These are phyloP conservation scores for Diglossa cyanea DNA, from an alignment of 2,797 vertebrate species.

Conservation along the genomic window DNA sequence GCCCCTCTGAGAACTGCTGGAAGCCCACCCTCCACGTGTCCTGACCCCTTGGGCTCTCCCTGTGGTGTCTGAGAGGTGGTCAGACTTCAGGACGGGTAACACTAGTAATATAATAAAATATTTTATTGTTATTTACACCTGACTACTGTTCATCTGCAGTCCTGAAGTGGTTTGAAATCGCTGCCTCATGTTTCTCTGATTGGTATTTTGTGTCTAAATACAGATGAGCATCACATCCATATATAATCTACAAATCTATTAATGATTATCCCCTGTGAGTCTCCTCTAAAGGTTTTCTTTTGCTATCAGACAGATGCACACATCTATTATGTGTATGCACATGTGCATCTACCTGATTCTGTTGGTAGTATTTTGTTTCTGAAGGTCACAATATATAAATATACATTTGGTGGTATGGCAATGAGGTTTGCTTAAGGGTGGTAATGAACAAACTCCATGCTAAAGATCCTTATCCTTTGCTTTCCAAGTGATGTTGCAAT, in stretches of 20 bases:
- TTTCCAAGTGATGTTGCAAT: conserved; percentile 5
- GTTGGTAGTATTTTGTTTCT: not conserved
- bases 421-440: not conserved
- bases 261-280: not conserved
- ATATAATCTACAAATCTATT: not conserved
- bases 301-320: not conserved
- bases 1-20: not conserved
- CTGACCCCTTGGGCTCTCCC: not conserved
- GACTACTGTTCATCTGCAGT: not conserved
- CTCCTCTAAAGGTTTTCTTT: not conserved
- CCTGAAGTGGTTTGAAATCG: not conserved
- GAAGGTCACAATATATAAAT: not conserved
- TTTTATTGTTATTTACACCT: not conserved
- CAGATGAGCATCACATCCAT: not conserved
- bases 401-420: not conserved
- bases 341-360: not conserved
- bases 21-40: not conserved
- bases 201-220: not conserved
- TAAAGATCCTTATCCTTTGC: not conserved
- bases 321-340: not conserved
- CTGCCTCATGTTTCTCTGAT: not conserved
- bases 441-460: not conserved
- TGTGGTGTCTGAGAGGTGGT: not conserved
- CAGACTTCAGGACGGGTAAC: not conserved
- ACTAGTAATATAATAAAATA: not conserved